Evolutionary conservation across 2,797 vertebrate species (phyloP).

Genomic region (Sebastiscus albofasciatus): DNA sequence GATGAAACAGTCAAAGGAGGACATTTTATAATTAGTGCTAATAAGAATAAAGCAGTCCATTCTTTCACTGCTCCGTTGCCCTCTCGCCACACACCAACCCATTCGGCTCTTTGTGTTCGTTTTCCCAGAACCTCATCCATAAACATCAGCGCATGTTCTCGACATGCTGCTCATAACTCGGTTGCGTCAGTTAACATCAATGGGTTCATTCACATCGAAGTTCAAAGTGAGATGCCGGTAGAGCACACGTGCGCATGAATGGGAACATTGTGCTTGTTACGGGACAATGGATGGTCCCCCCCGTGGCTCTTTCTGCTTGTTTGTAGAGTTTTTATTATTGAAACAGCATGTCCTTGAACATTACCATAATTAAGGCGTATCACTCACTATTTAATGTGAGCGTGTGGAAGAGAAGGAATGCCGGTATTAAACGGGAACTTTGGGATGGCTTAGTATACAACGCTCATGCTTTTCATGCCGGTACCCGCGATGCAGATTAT

Average conservation of each 20-base stretch:
- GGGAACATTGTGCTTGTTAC: conserved; percentile 52
- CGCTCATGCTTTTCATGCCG: background rate
- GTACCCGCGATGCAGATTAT: background rate
- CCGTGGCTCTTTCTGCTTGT: conserved; percentile 11
- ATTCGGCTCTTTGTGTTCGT: conserved; percentile 48
- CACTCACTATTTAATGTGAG: conserved; percentile 7
- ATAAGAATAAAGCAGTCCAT: conserved; percentile 44
- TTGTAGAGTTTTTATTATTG: conserved; percentile 23
- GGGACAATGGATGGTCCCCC: conserved; percentile 32
- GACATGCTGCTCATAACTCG: conserved; percentile 31
- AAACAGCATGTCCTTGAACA: conserved; percentile 22
- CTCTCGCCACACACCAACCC: conserved; percentile 31
- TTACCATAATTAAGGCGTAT: conserved; percentile 6
- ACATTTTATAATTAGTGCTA: conserved; percentile 1
- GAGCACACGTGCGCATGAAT: conserved; percentile 18
- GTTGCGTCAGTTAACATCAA: conserved; percentile 60
- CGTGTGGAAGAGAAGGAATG: conserved; percentile 1
- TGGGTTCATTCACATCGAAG: conserved; percentile 61
- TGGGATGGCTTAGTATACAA: conserved; percentile 4
- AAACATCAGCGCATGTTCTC: conserved; percentile 54
- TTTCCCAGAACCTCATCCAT: conserved; percentile 66
- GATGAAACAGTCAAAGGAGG: background rate
- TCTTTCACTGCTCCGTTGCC: conserved; percentile 26
- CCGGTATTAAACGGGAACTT: conserved; percentile 11
- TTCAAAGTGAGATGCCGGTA: conserved; percentile 35